Conservation (phyloP, 2,888 invertebrate species). For the Spilosoma lubricipeda region DNA sequence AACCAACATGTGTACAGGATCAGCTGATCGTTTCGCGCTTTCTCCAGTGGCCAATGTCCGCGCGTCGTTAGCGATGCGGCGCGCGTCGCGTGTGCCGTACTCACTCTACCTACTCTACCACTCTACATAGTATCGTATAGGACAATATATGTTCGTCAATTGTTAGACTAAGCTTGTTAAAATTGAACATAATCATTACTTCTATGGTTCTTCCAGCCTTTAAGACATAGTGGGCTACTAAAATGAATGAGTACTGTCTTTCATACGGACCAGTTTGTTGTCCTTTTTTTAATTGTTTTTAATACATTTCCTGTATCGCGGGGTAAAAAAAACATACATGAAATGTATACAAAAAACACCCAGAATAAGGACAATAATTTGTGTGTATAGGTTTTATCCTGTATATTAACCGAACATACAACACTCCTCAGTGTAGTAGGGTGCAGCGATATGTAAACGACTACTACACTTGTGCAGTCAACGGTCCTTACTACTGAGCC, state of each 20-base stretch:
- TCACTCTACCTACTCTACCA: slow-evolving; percentile 9
- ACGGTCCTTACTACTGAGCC: no score
- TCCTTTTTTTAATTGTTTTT: no score
- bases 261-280: no score
- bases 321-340: no score
- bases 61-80: slow-evolving; percentile 51
- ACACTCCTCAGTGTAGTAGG: no score
- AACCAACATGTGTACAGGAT: slow-evolving; percentile 34
- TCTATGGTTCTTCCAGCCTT: not conserved
- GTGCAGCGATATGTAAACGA: no score
- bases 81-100: slow-evolving; percentile 43
- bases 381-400: no score
- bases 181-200: not conserved
- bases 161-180: not conserved
- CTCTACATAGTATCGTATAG: slow-evolving; percentile 11
- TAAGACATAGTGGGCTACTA: not conserved
- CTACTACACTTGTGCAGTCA: no score
- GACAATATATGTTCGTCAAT: not conserved
- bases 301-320: no score
- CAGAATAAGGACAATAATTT: no score
- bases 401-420: no score
- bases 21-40: slow-evolving; percentile 53
- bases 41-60: slow-evolving; percentile 61
- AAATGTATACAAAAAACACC: no score
- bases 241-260: not conserved